Conservation (phyloP, 2,797 vertebrate species). For the Ciconia nigra region DNA sequence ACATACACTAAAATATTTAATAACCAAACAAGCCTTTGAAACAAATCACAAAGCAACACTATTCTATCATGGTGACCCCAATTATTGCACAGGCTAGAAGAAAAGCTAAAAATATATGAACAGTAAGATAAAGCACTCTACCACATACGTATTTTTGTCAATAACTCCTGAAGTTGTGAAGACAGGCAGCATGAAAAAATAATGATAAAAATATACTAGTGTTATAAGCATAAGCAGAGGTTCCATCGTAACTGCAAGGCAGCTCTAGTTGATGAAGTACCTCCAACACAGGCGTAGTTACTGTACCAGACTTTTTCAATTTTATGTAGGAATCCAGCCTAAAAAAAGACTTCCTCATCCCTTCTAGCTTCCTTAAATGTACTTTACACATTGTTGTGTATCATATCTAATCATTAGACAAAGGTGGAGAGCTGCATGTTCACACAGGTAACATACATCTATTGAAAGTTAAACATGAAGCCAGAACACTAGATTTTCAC, state of each 20-base stretch:
- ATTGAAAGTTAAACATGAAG: not conserved
- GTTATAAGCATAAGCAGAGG: not conserved
- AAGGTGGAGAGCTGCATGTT: not conserved
- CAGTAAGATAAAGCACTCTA: not conserved
- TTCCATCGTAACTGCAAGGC: not conserved
- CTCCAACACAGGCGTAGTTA: not conserved
- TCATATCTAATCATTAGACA: not conserved
- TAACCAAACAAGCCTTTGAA: constrained; percentile 45
- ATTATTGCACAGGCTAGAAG: not conserved
- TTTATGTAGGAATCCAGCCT: not conserved
- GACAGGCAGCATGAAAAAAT: constrained; percentile 28
- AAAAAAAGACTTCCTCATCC: not conserved
- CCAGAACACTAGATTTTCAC: not conserved
- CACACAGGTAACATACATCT: not conserved
- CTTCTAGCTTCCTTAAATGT: not conserved
- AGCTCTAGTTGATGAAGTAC: not conserved
- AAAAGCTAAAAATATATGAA: constrained; percentile 7
- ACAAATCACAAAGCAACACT: constrained; percentile 43
- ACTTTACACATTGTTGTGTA: not conserved
- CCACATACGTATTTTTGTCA: not conserved
- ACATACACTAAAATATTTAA: constrained; percentile 51
- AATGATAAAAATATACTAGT: not conserved
- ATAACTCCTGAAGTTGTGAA: constrained; percentile 27
- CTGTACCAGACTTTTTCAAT: not conserved
- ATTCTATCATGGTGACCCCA: not conserved